Conservation (phyloP, 2,113 vertebrate species). For the Microcebus lehilahytsara region DNA sequence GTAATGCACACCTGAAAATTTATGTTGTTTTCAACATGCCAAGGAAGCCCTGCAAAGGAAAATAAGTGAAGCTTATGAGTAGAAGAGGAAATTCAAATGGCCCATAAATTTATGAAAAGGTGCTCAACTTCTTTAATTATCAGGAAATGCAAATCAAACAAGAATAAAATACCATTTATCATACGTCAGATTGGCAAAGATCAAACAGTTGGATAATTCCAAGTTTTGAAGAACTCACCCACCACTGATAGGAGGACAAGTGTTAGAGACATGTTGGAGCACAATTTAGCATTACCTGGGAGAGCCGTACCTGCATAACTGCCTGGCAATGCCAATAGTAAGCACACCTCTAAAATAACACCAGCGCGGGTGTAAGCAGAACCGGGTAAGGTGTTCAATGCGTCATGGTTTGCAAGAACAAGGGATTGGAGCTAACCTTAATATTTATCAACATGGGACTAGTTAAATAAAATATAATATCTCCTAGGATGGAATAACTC, state of each 20-base stretch:
- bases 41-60: neutral
- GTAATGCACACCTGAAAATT: neutral
- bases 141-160: neutral
- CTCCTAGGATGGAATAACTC: neutral
- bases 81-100: neutral
- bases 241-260: no score
- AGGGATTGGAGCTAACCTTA: neutral
- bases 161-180: neutral
- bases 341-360: accelerated
- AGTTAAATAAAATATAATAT: neutral
- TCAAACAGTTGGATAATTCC: neutral
- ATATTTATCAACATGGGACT: neutral
- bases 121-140: neutral
- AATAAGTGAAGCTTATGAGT: neutral
- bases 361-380: accelerated
- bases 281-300: neutral
- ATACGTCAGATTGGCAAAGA: neutral
- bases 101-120: neutral
- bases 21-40: no score
- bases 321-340: accelerated
- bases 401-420: no score
- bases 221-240: neutral
- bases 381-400: accelerated
- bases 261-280: accelerated
- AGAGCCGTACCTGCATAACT: accelerated